phyloP scores from a whole-genome alignment of 2,888 invertebrate species.

The Autographa gamma region DNA sequence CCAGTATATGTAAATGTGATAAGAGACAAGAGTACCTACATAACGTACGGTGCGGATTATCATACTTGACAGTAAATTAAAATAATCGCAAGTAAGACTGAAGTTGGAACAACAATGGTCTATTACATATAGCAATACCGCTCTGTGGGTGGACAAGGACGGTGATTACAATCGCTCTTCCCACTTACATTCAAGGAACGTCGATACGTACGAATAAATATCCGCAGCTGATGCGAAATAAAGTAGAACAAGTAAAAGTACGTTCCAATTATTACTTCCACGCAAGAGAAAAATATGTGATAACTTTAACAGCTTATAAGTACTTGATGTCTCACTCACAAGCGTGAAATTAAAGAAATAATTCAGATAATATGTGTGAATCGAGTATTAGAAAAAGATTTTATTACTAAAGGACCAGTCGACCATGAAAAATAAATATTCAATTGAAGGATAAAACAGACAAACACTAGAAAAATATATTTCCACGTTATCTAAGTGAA shows the following conservation, averaged over 20 bases:
- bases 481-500: not conserved
- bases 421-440: not conserved
- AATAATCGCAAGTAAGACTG: constrained; percentile 24
- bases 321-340: not conserved
- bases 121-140: constrained; percentile 22
- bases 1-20: not conserved
- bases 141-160: constrained; percentile 30
- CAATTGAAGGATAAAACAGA: not conserved
- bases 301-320: not conserved
- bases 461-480: not conserved
- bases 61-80: constrained; percentile 19
- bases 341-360: not conserved
- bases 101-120: constrained; percentile 32
- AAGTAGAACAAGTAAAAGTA: not conserved
- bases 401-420: not conserved
- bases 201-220: constrained; percentile 10
- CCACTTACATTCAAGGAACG: constrained; percentile 28
- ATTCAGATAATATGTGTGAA: not conserved
- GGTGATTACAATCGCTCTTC: constrained; percentile 37
- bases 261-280: not conserved
- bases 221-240: not conserved
- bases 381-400: not conserved
- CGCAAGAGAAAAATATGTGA: not conserved
- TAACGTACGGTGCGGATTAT: constrained; percentile 5
- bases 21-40: constrained; percentile 1